A percentile compares a stretch with the other conserved stretches of the same genome.
phyloP scores from a whole-genome alignment of 1,140 invertebrate species.

The Drosophila fuyamai region DNA sequence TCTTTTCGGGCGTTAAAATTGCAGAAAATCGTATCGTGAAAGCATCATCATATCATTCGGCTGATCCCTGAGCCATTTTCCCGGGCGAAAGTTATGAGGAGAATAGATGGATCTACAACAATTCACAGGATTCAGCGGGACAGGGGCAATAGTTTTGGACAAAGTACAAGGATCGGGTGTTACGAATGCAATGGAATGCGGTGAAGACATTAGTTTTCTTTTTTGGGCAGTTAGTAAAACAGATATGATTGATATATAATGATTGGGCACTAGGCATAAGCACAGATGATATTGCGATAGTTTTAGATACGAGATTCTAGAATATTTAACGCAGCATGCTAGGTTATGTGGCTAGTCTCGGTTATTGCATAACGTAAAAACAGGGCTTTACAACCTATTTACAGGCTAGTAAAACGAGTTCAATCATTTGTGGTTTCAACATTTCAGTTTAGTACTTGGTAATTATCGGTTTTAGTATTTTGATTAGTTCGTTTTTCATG shows the following conservation, averaged over 20 bases:
- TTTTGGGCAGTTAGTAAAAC: neutral
- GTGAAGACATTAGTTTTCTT: neutral
- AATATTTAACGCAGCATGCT: constrained; percentile 80
- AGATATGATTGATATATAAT: neutral
- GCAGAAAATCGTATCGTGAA: constrained; percentile 84
- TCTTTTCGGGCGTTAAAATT: constrained; percentile 76
- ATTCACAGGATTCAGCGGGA: constrained; percentile 18
- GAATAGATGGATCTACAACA: constrained; percentile 12
- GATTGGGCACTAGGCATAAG: constrained; percentile 29
- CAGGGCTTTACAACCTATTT: constrained; percentile 85
- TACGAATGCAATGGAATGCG: constrained; percentile 1
- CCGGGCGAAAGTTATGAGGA: neutral
- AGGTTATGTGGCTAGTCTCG: constrained; percentile 70
- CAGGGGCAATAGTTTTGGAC: neutral
- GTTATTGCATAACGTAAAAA: constrained; percentile 80
- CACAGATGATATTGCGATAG: constrained; percentile 56
- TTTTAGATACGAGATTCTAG: constrained; percentile 81
- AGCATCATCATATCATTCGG: constrained; percentile 50
- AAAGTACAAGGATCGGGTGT: constrained; percentile 15
- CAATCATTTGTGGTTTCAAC: constrained; percentile 60
- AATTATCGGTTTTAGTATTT: constrained; percentile 12
- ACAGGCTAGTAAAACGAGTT: constrained; percentile 85
- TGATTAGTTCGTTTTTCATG: constrained; percentile 32
- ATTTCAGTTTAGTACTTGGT: constrained; percentile 36
- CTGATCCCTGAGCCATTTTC: constrained; percentile 7